Conservation (phyloP, 1,140 invertebrate species). For the Drosophila sturtevanti region DNA sequence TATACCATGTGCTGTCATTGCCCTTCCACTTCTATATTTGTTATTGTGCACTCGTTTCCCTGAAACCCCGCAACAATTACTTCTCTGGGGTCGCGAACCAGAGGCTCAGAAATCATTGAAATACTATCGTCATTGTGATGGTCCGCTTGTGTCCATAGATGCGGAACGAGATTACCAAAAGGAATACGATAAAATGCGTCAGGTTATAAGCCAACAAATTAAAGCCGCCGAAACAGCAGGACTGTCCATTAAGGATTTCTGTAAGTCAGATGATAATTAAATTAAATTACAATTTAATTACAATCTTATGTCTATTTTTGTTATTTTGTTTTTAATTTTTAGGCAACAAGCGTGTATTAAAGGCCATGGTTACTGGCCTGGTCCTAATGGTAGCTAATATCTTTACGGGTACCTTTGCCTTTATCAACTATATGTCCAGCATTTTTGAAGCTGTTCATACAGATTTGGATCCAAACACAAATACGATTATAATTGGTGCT, state of each 20-base stretch:
- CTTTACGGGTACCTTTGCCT: conserved; percentile 70
- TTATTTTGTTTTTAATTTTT: too few species aligned
- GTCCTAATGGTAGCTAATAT: conserved; percentile 69
- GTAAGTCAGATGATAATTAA: conserved; percentile 42
- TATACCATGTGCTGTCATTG: conserved; percentile 61
- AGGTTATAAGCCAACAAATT: conserved; percentile 47
- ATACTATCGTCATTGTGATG: conserved; percentile 63
- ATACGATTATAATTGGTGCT: conserved; percentile 84
- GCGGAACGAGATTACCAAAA: conserved; percentile 40
- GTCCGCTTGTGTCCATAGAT: conserved; percentile 33
- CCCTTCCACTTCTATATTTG: conserved; percentile 57
- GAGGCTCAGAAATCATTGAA: conserved; percentile 56
- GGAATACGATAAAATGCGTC: conserved; percentile 61
- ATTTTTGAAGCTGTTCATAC: conserved; percentile 88
- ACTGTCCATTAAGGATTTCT: conserved; percentile 49
- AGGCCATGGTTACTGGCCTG: conserved; percentile 58
- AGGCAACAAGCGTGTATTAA: conserved; percentile 60
- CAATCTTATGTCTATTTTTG: not conserved
- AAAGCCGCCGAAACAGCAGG: conserved; percentile 30
- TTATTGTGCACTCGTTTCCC: conserved; percentile 53
- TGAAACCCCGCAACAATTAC: conserved; percentile 69
- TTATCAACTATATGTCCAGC: conserved; percentile 79
- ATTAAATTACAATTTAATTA: not conserved
- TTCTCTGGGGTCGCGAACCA: conserved; percentile 40
- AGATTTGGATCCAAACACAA: conserved; percentile 84